Base-by-base conservation (phyloP, 1,140 invertebrate species). In the Phortica variegata region DNA sequence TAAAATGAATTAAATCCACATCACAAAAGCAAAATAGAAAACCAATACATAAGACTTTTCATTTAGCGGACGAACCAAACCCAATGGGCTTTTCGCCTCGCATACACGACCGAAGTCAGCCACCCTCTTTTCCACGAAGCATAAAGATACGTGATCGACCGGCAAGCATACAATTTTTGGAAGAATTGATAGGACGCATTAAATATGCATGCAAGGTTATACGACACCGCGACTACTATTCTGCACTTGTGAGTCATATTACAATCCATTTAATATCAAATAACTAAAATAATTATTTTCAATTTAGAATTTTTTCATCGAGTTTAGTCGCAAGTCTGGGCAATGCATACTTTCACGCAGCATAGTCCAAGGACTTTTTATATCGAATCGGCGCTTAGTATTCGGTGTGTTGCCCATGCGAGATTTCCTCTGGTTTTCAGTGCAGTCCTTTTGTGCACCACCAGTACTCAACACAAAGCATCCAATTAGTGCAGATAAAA, bases 111-210 rank as follows among this genome's bases (percentile, higher is more conserved):
- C 84, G 95, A 54, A 80, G 97, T 21, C 79, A 97, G 20, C 95
- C 95, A 31, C 95, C 95, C 1, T 97, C 95, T n/a, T 98, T 98
- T 82, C 96, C 96, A 8, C 83, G 95, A 2, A 97, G 96, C 77
- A 95, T 94, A 1, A 89, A 92, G 77, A 95, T 98, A 58, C 91
- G 91, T 56, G 86, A 87, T 38, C 81, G 91, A 31, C 75, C 80
- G 23, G 91, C 95, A 61, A 89, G 93, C 20, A 77, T 95, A 50
- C 81, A 85, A 58, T 97, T 96, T 77, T 85, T 97, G 60, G 85
- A 89, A 57, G 86, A 89, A 60, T 82, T 95, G 56, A 80, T 96
- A 6, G 80, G 85, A 20, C 82, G 91, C 49, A 80, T 97, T 23
- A 86, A 91, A 68, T 83, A 84, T 59, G 87, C 93, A 10, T 90